phyloP scores from a whole-genome alignment of 2,113 vertebrate species.

The Atractosteus spatula region DNA sequence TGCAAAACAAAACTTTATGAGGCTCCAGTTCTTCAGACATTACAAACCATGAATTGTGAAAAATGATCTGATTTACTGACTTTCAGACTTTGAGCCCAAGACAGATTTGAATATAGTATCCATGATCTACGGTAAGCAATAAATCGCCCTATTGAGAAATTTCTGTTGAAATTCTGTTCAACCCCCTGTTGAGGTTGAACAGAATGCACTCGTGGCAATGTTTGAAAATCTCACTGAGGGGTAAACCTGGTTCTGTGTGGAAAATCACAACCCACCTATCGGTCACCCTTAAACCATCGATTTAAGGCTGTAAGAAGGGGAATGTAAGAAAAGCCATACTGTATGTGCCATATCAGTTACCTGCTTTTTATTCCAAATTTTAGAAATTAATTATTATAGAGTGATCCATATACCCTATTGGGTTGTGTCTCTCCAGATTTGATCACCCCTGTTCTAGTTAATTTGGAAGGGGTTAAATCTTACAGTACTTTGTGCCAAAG shows the following conservation, averaged over 20 bases:
- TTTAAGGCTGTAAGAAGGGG: background rate
- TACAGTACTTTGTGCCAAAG: too few relatives aligned
- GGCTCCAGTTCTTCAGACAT: background rate
- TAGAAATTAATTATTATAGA: too few relatives aligned
- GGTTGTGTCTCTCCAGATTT: too few relatives aligned
- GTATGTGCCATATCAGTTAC: too few relatives aligned
- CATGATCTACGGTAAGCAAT: conserved; percentile 34
- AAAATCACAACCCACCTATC: background rate
- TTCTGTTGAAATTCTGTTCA: conserved; percentile 3
- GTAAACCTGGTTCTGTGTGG: background rate
- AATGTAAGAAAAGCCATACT: background rate
- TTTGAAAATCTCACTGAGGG: background rate
- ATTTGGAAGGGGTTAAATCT: too few relatives aligned
- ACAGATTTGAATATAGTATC: conserved; percentile 16
- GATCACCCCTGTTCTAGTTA: too few relatives aligned
- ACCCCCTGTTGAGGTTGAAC: too few relatives aligned
- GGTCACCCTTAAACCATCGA: background rate
- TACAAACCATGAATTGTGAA: conserved; percentile 11
- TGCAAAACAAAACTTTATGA: background rate
- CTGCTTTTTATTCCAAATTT: too few relatives aligned
- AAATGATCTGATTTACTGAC: conserved; percentile 26
- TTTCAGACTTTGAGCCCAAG: background rate
- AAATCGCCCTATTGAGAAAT: conserved; percentile 38
- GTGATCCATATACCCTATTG: too few relatives aligned
- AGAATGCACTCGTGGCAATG: too few relatives aligned